A percentile compares a stretch with the other conserved stretches of the same genome.
Conservation (phyloP, 2,797 vertebrate species). For the Hapalemur alaotrensis region DNA sequence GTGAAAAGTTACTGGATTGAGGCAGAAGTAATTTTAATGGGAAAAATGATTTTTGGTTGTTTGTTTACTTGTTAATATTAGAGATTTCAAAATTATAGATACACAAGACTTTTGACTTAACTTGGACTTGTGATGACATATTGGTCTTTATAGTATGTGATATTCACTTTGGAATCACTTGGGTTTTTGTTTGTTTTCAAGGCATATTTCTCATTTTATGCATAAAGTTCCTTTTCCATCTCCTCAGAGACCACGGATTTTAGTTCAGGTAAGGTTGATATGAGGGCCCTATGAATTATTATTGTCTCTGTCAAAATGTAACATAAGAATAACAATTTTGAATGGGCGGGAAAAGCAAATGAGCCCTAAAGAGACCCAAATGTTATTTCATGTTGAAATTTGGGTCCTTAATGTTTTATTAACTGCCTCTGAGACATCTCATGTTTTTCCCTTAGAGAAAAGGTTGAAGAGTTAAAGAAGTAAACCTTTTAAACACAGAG, state of each 20-base stretch:
- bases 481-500: conserved; percentile 14
- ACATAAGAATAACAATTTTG: conserved; percentile 24
- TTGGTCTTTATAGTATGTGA: conserved; percentile 19
- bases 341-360: not conserved
- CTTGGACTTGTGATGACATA: conserved; percentile 14
- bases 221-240: conserved; percentile 98
- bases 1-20: conserved; percentile 28
- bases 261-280: conserved; percentile 93
- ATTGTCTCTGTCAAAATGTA: conserved; percentile 26
- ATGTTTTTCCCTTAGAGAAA: conserved; percentile 40
- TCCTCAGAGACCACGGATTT: conserved; percentile 96
- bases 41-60: not conserved
- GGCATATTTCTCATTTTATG: conserved; percentile 99
- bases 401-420: not conserved
- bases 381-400: conserved; percentile 11
- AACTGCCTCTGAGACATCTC: not conserved
- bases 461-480: not conserved
- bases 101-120: conserved; percentile 7
- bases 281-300: not conserved
- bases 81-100: not conserved
- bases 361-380: conserved; percentile 40
- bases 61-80: conserved; percentile 35
- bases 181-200: conserved; percentile 79
- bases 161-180: conserved; percentile 55
- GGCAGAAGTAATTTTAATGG: not conserved